Evolutionary conservation across 2,113 vertebrate genomes (phyloP).

Genomic region (Scatophagus argus): DNA sequence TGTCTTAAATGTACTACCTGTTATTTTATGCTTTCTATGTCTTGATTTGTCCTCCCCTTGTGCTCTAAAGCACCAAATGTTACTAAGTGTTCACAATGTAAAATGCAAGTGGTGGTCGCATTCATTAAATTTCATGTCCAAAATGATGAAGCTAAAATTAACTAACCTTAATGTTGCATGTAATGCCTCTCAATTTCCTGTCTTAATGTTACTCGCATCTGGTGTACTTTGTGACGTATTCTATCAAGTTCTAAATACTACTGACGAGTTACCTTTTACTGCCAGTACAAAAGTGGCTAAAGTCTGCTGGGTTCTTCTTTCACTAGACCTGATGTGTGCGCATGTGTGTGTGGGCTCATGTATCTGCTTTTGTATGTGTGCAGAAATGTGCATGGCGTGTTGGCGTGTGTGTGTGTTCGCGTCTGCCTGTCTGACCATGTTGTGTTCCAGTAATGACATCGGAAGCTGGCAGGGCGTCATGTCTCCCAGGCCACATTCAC

Average conservation of each 20-base stretch:
- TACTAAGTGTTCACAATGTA: neutral
- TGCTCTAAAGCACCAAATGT: neutral
- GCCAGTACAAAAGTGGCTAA: slow-evolving; percentile 11
- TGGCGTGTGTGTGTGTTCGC: slow-evolving; percentile 41
- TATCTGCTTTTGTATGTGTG: slow-evolving; percentile 9
- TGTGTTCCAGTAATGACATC: slow-evolving; percentile 75
- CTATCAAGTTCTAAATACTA: neutral
- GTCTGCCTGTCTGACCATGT: slow-evolving; percentile 63
- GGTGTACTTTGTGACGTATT: neutral
- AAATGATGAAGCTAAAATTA: neutral
- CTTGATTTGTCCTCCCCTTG: neutral
- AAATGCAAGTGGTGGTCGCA: neutral
- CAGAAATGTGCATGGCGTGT: slow-evolving; percentile 17
- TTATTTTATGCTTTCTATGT: neutral
- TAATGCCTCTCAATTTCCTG: neutral
- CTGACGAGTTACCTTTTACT: neutral
- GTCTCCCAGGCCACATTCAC: slow-evolving; percentile 71
- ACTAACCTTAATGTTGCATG: neutral
- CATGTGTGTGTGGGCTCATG: slow-evolving; percentile 11
- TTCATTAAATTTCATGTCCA: neutral
- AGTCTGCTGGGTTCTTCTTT: neutral
- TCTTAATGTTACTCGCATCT: neutral
- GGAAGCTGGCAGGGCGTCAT: slow-evolving; percentile 72
- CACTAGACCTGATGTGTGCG: neutral
- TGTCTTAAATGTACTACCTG: neutral